phyloP scores from a whole-genome alignment of 2,113 vertebrate genomes.

The Pyxicephalus adspersus region DNA sequence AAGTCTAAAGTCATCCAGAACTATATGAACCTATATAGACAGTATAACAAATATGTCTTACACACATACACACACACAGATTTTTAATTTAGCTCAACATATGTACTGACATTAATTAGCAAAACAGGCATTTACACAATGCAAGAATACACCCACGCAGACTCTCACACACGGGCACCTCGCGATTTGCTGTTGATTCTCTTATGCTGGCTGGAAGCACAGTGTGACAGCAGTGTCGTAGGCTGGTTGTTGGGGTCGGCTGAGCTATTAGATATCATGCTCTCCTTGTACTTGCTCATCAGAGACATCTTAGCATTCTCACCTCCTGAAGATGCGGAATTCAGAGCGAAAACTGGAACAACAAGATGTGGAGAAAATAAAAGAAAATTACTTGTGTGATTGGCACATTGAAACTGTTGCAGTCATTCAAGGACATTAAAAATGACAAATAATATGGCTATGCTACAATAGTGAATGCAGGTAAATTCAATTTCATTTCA shows the following conservation, averaged over 20 bases:
- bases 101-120: slow-evolving; percentile 38
- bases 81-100: slow-evolving; percentile 16
- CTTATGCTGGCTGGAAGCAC: slow-evolving; percentile 90
- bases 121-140: slow-evolving; percentile 31
- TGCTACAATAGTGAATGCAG: background rate
- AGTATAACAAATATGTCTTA: slow-evolving; percentile 10
- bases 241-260: slow-evolving; percentile 96
- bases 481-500: slow-evolving; percentile 14
- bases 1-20: background rate
- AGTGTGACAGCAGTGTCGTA: slow-evolving; percentile 89
- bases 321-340: slow-evolving; percentile 77
- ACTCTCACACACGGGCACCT: slow-evolving; percentile 71
- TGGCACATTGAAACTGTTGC: background rate
- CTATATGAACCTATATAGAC: background rate
- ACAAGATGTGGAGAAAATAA: slow-evolving; percentile 26
- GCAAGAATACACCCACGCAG: slow-evolving; percentile 36
- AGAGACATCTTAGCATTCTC: slow-evolving; percentile 95
- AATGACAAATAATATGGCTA: slow-evolving; percentile 18
- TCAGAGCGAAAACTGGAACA: slow-evolving; percentile 60
- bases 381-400: background rate
- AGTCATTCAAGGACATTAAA: slow-evolving; percentile 19
- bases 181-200: slow-evolving; percentile 93
- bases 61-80: slow-evolving; percentile 5
- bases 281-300: slow-evolving; percentile 99
- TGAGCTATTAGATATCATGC: slow-evolving; percentile 94